These are phyloP conservation scores for Charaxes varanes DNA, from an alignment of 1,140 invertebrate species.

Conservation along the genomic window DNA sequence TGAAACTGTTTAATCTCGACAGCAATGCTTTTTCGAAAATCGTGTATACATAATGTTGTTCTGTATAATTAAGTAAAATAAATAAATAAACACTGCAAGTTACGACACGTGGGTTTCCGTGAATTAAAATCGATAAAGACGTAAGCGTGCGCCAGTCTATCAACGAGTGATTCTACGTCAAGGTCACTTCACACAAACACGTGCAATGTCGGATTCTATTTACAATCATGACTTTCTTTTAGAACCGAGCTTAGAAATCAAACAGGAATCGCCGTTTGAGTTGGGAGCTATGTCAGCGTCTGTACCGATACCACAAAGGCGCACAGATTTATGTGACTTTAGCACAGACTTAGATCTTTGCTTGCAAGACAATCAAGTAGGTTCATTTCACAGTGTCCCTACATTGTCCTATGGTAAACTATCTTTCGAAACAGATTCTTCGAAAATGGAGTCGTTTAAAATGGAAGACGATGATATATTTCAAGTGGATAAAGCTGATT, in stretches of 20 bases:
- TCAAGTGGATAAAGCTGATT: constrained; percentile 90
- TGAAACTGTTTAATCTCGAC: constrained; percentile 26
- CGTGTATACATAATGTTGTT: constrained; percentile 14
- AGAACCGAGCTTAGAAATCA: constrained; percentile 70
- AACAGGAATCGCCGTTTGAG: constrained; percentile 68
- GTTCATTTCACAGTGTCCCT: constrained; percentile 64
- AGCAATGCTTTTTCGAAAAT: constrained; percentile 19
- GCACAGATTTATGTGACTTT: constrained; percentile 70
- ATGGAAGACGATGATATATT: constrained; percentile 93
- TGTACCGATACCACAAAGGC: constrained; percentile 75
- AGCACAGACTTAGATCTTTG: constrained; percentile 72
- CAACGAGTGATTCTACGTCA: constrained; percentile 66
- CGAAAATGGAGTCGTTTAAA: constrained; percentile 79
- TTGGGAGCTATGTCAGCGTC: constrained; percentile 71
- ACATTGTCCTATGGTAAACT: constrained; percentile 64
- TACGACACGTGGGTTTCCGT: constrained; percentile 60
- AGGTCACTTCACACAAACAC: constrained; percentile 66
- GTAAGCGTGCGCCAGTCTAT: constrained; percentile 66
- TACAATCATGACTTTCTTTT: constrained; percentile 75
- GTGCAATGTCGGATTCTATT: constrained; percentile 76
- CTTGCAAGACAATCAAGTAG: constrained; percentile 59
- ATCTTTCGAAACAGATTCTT: constrained; percentile 55
- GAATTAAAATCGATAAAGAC: constrained; percentile 68
- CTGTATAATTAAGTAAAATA: constrained; percentile 31
- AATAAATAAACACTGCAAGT: constrained; percentile 58